Conservation (phyloP, 2,888 invertebrate species). For the Aleiodes leptofemur region DNA sequence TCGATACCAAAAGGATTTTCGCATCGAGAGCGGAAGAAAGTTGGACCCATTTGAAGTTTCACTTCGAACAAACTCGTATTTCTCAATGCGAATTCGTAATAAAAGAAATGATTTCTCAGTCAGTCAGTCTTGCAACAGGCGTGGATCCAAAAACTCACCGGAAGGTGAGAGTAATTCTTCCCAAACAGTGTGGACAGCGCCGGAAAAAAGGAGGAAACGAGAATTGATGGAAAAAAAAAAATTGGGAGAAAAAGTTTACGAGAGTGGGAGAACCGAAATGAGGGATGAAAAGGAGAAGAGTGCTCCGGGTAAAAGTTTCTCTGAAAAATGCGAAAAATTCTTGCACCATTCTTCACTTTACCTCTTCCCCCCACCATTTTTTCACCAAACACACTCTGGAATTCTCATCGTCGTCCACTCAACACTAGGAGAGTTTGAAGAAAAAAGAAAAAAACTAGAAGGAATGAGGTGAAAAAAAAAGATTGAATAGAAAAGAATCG, state of each 20-base stretch:
- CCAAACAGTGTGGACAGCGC: not conserved
- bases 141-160: not conserved
- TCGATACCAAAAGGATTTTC: too few relatives aligned
- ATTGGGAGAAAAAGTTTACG: not conserved
- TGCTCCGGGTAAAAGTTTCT: slow-evolving; percentile 38
- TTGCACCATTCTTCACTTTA: slow-evolving; percentile 4
- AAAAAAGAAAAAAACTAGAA: too few relatives aligned
- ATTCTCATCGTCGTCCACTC: slow-evolving; percentile 22
- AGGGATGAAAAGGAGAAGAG: slow-evolving; percentile 28
- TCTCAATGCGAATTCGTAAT: too few relatives aligned
- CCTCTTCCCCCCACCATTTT: not conserved
- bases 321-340: slow-evolving; percentile 42
- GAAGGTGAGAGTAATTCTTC: slow-evolving; percentile 15
- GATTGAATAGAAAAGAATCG: slow-evolving; percentile 27
- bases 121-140: slow-evolving; percentile 15
- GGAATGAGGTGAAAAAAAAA: not conserved
- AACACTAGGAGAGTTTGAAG: not conserved
- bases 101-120: too few relatives aligned
- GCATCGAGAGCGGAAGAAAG: too few relatives aligned
- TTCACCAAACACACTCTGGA: slow-evolving; percentile 8
- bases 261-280: slow-evolving; percentile 22
- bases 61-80: too few relatives aligned
- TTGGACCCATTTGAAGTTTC: too few relatives aligned
- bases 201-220: slow-evolving; percentile 4
- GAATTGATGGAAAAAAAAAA: slow-evolving; percentile 12